Evolutionary conservation across 2,797 vertebrate genomes (phyloP).

Genomic region (Heterohyrax brucei): DNA sequence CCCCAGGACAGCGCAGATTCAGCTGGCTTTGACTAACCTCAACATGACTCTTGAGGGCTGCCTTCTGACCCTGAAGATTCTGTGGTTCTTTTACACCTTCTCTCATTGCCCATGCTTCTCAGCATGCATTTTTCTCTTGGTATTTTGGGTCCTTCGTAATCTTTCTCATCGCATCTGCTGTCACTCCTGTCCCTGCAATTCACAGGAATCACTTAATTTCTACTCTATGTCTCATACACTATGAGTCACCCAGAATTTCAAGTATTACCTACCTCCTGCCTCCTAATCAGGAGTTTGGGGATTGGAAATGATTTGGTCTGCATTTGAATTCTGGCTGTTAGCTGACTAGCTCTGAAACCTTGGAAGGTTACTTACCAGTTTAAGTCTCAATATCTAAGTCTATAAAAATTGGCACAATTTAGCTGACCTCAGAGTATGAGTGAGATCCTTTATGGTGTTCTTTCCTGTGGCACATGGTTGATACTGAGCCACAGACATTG

Average conservation of each 20-base stretch:
- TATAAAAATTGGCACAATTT: not conserved
- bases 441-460: not conserved
- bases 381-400: not conserved
- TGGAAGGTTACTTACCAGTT: not conserved
- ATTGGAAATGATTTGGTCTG: not conserved
- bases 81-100: not conserved
- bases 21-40: no score
- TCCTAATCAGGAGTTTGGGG: not conserved
- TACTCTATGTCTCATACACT: not conserved
- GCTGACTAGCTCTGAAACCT: not conserved
- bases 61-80: not conserved
- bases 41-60: not conserved
- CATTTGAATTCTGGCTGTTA: not conserved
- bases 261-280: no score
- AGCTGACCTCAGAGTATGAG: not conserved
- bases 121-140: not conserved
- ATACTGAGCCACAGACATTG: not conserved
- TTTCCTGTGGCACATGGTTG: no score
- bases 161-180: accelerated
- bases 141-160: not conserved
- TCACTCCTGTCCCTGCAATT: accelerated
- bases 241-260: not conserved
- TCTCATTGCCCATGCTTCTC: not conserved
- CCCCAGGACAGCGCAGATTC: not conserved
- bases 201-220: not conserved